Percentiles rank a stretch among this genome's conserved stretches.
phyloP scores from a whole-genome alignment of 2,113 vertebrate species.

The Aythya baeri region DNA sequence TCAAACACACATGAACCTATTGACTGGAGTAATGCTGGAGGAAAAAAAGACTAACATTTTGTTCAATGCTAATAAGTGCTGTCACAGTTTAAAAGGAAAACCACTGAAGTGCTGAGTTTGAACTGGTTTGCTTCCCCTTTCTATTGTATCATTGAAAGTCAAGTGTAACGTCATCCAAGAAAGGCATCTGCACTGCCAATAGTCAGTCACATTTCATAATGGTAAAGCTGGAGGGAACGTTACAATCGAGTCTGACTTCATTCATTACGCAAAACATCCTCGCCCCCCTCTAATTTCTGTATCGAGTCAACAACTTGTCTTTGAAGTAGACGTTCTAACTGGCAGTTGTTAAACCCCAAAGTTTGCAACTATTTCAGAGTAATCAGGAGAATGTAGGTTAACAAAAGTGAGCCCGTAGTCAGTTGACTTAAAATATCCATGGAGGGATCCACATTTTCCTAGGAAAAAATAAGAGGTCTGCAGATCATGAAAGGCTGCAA shows the following conservation, averaged over 20 bases:
- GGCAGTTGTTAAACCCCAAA: background rate
- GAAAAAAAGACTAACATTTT: background rate
- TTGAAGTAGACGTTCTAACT: background rate
- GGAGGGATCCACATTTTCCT: background rate
- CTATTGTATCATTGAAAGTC: background rate
- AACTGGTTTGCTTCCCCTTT: slow-evolving; percentile 11
- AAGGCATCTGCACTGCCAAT: background rate
- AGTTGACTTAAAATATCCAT: background rate
- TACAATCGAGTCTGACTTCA: background rate
- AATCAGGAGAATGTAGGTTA: background rate
- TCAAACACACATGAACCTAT: slow-evolving; percentile 63
- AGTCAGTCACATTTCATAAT: background rate
- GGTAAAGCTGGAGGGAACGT: background rate
- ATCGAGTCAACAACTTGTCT: background rate
- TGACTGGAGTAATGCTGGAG: slow-evolving; percentile 43
- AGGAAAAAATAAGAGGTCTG: background rate
- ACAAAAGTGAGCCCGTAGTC: background rate
- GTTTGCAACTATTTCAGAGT: background rate
- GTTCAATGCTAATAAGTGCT: slow-evolving; percentile 45
- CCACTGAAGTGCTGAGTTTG: slow-evolving; percentile 31
- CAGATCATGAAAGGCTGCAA: background rate
- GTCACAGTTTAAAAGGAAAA: slow-evolving; percentile 46
- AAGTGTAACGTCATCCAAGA: background rate
- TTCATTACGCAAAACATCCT: background rate
- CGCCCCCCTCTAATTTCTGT: background rate